Evolutionary conservation across 2,797 vertebrate genomes (phyloP).

Genomic region (Channallabes apus): DNA sequence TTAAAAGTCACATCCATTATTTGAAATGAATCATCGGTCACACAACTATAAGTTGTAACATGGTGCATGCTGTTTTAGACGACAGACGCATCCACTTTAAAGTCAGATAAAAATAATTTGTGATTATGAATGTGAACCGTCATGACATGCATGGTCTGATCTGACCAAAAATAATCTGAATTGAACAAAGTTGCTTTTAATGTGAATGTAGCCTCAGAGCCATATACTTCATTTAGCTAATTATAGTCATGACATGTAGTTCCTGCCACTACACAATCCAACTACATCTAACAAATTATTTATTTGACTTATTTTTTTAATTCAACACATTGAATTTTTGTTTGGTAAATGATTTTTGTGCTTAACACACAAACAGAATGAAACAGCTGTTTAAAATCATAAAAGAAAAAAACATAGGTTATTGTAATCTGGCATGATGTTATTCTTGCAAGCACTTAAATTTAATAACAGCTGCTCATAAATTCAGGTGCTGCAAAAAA

Average conservation of each 20-base stretch:
- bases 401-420: not conserved
- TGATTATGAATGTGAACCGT: too few relatives aligned
- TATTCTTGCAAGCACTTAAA: slow-evolving; percentile 6
- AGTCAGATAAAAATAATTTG: too few relatives aligned
- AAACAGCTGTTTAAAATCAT: not conserved
- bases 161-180: too few relatives aligned
- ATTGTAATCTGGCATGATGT: not conserved
- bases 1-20: too few relatives aligned
- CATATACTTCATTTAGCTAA: not conserved
- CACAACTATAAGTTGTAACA: too few relatives aligned
- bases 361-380: not conserved
- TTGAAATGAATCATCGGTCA: too few relatives aligned
- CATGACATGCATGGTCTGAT: too few relatives aligned
- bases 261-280: not conserved
- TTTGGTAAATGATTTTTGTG: not conserved
- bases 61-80: too few relatives aligned
- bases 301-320: not conserved
- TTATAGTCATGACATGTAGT: not conserved
- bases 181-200: too few relatives aligned
- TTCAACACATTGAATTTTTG: not conserved
- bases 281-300: not conserved
- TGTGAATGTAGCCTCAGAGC: too few relatives aligned
- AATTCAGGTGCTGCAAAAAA: slow-evolving; percentile 6
- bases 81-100: too few relatives aligned
- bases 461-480: not conserved